Evolutionary conservation across 2,888 invertebrate species (phyloP).

Genomic region (Thera obeliscata): DNA sequence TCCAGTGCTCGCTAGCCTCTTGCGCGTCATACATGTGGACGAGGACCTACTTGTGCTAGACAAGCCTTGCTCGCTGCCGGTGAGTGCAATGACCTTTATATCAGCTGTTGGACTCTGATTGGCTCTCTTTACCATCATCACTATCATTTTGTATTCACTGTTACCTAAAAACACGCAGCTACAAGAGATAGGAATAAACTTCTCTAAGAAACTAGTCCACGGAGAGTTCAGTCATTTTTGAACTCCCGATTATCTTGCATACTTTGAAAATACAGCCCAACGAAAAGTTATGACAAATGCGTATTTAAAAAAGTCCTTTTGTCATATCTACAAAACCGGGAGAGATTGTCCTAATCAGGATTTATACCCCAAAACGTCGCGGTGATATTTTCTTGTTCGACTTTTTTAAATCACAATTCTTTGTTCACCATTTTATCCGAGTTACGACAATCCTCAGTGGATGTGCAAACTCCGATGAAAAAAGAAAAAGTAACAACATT

Average conservation of each 20-base stretch:
- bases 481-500: slow-evolving; percentile 45
- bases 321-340: slow-evolving; percentile 14
- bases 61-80: slow-evolving; percentile 95
- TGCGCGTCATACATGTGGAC: slow-evolving; percentile 92
- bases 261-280: slow-evolving; percentile 2
- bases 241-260: neutral
- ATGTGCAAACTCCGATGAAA: slow-evolving; percentile 44
- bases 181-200: neutral
- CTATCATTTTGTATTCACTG: neutral
- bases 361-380: slow-evolving; percentile 23
- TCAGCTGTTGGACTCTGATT: slow-evolving; percentile 34
- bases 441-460: slow-evolving; percentile 40
- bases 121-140: slow-evolving; percentile 3
- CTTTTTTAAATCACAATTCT: slow-evolving; percentile 43
- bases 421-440: slow-evolving; percentile 43
- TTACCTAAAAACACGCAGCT: neutral
- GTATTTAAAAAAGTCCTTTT: slow-evolving; percentile 6
- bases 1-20: slow-evolving; percentile 91
- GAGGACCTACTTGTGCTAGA: slow-evolving; percentile 94
- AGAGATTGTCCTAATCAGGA: slow-evolving; percentile 23
- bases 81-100: slow-evolving; percentile 82
- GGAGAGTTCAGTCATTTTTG: neutral
- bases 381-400: slow-evolving; percentile 38
- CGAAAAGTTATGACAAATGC: slow-evolving; percentile 1
- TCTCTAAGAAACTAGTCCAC: neutral